Evolutionary conservation across 2,888 invertebrate genomes (phyloP), one percentile per base, ranked within the genome.

Genomic region (Ophion ventricosus): DNA sequence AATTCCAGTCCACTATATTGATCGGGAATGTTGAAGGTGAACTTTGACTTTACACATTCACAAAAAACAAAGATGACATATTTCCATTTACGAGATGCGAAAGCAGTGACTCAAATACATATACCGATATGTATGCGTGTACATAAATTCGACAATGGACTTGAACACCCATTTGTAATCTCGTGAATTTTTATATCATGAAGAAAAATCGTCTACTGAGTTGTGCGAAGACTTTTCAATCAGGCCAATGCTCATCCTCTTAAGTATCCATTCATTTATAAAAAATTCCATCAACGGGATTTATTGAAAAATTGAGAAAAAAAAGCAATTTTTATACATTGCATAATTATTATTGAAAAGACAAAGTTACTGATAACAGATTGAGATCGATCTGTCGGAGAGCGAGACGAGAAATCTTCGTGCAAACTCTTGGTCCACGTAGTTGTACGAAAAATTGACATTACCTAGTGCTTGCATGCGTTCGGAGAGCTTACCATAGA

Each of bases 401-500:
- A 20, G 20, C 8, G 25, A 20, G 1, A 57, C 57, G 49, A 35
- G 73, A 79, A 82, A 77, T 82, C 67, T 82, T 49, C 49, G 82
- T 79, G 67, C 72, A 73, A 17, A 57, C 43, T 82, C 57, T 67
- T 59, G 26, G 43, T 59, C 72, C 79, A 80, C 80, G 63, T 85
- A 82, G 73, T 57, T 82, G 86, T 85, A 77, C 72, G 59, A 88
- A 90, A 91, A 89, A 90, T 90, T 91, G 90, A 91, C 88, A 91
- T 93, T 93, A 93, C 93, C 93, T 93, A 93, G 92, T 91, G 92
- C 92, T 91, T 93, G 92, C 92, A 93, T 92, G 91, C 91, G 91
- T 92, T 93, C 92, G 90, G 91, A 92, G 93, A 93, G 90, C 92
- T 93, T 93, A 93, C 91, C 93, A 90, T 92, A 93, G 91, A 93